Conservation (phyloP, 1,140 invertebrate genomes). For the Lucilia sericata region DNA sequence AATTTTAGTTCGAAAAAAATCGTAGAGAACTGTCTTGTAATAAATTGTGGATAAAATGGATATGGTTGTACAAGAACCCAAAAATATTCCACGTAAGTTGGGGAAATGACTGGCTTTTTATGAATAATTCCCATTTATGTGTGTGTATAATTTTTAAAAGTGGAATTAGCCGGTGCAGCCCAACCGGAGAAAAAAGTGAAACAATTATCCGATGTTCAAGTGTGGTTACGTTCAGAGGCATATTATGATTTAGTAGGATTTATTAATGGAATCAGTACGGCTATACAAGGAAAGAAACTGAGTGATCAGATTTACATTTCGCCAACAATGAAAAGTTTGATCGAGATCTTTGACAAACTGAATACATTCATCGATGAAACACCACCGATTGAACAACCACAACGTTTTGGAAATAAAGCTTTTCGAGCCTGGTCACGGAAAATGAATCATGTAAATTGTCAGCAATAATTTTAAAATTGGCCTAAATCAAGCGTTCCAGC, state of each 20-base stretch:
- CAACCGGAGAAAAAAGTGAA: slow-evolving; percentile 74
- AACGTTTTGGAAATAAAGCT: slow-evolving; percentile 96
- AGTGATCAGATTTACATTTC: slow-evolving; percentile 76
- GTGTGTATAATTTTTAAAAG: neutral
- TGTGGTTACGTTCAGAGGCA: slow-evolving; percentile 88
- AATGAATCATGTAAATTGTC: slow-evolving; percentile 77
- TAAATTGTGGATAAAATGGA: neutral
- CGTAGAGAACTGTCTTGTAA: neutral
- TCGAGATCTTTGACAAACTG: slow-evolving; percentile 80
- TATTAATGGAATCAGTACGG: slow-evolving; percentile 86
- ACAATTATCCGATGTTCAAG: slow-evolving; percentile 77
- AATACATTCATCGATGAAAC: slow-evolving; percentile 84
- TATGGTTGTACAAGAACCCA: slow-evolving; percentile 26
- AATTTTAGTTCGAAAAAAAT: too few species aligned
- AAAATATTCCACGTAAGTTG: slow-evolving; percentile 45
- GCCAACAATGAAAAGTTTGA: slow-evolving; percentile 73
- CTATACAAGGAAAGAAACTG: slow-evolving; percentile 83
- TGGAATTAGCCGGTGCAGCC: slow-evolving; percentile 30
- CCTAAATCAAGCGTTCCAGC: too few species aligned
- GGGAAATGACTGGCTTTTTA: neutral
- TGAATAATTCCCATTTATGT: neutral
- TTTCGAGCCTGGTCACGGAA: slow-evolving; percentile 88
- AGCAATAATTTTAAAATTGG: slow-evolving; percentile 30
- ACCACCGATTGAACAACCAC: slow-evolving; percentile 92
- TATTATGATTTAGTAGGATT: slow-evolving; percentile 91